A percentile compares a stretch with the other conserved stretches of the same genome.
These are phyloP conservation scores for Drosophila nebulosa DNA, from an alignment of 1,140 invertebrate species.

Conservation along the genomic window DNA sequence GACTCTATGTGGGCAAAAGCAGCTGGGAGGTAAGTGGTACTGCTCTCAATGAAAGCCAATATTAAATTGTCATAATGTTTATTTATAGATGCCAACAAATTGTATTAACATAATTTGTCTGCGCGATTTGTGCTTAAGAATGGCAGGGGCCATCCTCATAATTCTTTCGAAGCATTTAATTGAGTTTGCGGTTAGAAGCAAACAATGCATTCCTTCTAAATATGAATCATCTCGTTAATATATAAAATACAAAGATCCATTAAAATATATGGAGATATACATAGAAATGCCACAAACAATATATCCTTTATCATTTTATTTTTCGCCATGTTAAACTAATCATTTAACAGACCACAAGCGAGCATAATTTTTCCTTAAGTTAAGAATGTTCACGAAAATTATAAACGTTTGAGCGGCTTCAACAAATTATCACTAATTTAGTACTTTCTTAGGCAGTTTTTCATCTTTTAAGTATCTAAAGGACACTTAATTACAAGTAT, in stretches of 20 bases:
- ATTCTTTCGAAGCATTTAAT: slow-evolving; percentile 50
- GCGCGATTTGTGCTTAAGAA: slow-evolving; percentile 14
- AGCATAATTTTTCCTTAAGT: no score
- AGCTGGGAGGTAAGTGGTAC: neutral
- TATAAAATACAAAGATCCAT: neutral
- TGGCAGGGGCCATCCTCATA: slow-evolving; percentile 19
- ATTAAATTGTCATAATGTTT: slow-evolving; percentile 75
- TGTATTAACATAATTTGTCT: slow-evolving; percentile 70
- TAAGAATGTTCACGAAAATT: no score
- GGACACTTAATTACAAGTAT: no score
- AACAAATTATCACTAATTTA: no score
- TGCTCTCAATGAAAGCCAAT: slow-evolving; percentile 54
- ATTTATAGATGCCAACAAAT: slow-evolving; percentile 61
- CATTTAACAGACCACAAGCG: neutral
- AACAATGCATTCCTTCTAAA: slow-evolving; percentile 25
- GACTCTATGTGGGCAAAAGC: neutral
- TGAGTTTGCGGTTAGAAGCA: slow-evolving; percentile 37
- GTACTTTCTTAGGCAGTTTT: no score
- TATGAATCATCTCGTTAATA: neutral
- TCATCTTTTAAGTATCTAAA: no score
- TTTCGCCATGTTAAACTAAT: neutral
- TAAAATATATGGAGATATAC: neutral
- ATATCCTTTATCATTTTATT: neutral
- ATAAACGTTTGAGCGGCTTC: no score
- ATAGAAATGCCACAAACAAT: neutral